Evolutionary conservation across 2,113 vertebrate genomes (phyloP).

Genomic region (Willisornis vidua): DNA sequence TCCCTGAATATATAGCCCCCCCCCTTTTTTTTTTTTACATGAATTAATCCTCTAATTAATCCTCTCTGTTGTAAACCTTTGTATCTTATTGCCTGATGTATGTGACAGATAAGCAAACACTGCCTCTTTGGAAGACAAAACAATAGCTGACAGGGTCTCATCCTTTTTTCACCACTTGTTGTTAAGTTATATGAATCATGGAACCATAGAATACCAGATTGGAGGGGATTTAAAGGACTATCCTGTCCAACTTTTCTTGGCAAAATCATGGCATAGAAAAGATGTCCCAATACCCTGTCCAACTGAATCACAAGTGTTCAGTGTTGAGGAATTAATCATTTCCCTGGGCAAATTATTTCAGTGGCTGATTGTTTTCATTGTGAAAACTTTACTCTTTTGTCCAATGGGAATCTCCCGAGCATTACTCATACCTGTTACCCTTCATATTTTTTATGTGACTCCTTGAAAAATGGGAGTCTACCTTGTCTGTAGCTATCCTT

Average conservation of each 20-base stretch:
- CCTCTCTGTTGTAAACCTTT: neutral
- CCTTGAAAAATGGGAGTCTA: neutral
- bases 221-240: neutral
- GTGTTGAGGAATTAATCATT: neutral
- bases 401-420: neutral
- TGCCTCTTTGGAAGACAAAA: neutral
- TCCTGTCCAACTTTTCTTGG: neutral
- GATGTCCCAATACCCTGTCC: neutral
- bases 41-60: too few species aligned
- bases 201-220: neutral
- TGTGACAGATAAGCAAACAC: neutral
- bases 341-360: neutral
- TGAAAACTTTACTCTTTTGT: neutral
- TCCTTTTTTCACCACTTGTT: neutral
- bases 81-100: neutral
- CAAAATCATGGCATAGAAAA: neutral
- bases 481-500: neutral
- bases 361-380: neutral
- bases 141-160: fast-evolving
- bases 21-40: too few species aligned
- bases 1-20: neutral
- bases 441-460: neutral
- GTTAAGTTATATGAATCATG: neutral
- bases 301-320: neutral
- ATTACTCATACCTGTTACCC: fast-evolving